Evolutionary conservation across 37 sponge, comb jelly and placozoan genomes (phyloP).

Genomic region (Theonella swinhoei): DNA sequence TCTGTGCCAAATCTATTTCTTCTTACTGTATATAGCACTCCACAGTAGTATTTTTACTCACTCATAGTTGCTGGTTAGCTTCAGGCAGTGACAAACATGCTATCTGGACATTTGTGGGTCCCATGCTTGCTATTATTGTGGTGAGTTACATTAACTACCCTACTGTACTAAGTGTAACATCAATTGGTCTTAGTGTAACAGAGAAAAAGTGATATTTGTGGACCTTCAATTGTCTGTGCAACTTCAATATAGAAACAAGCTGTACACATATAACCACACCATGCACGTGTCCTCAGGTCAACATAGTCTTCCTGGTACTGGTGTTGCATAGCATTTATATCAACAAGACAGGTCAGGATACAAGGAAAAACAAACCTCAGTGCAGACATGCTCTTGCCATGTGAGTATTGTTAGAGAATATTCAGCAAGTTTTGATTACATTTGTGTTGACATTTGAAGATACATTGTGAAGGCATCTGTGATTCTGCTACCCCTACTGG

Average conservation of each 20-base stretch:
- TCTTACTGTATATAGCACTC: neutral
- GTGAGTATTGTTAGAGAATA: neutral
- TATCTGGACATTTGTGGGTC: constrained; percentile 52
- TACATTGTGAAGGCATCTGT: neutral
- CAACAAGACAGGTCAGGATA: neutral
- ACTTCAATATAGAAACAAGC: too few relatives aligned
- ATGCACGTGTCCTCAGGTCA: neutral
- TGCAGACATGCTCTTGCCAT: neutral
- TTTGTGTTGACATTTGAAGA: neutral
- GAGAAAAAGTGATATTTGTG: too few relatives aligned
- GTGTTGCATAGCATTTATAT: neutral
- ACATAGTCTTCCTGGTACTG: neutral
- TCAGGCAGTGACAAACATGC: constrained; percentile 7
- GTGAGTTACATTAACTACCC: constrained; percentile 40
- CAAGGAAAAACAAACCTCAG: neutral
- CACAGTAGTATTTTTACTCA: neutral
- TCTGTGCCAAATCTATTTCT: too few relatives aligned
- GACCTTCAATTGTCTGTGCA: too few relatives aligned
- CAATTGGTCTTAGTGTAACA: neutral
- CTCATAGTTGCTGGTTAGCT: constrained; percentile 49
- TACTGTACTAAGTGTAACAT: constrained; percentile 11
- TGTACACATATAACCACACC: too few relatives aligned
- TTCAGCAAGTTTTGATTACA: neutral
- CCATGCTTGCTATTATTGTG: constrained; percentile 40
- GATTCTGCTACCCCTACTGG: constrained; percentile 34